Evolutionary conservation across 2,113 vertebrate genomes (phyloP).

Genomic region (Microcebus jonahi): DNA sequence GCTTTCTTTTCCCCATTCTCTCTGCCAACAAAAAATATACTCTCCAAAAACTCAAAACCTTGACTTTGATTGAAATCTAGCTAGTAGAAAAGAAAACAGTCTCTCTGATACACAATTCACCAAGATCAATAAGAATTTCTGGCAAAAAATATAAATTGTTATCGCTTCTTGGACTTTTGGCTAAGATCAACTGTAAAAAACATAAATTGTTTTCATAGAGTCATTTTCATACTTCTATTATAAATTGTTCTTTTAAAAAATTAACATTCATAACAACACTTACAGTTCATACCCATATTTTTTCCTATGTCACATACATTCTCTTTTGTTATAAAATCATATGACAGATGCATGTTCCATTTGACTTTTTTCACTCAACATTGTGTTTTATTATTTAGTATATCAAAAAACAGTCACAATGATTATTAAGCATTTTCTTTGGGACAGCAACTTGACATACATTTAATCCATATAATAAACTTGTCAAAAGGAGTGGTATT

Average conservation of each 20-base stretch:
- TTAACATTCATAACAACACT: background rate
- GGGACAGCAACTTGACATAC: background rate
- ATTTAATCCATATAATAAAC: background rate
- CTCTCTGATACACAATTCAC: slow-evolving; percentile 38
- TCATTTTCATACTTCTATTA: background rate
- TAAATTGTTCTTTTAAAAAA: background rate
- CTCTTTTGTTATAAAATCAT: slow-evolving; percentile 48
- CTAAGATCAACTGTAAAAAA: background rate
- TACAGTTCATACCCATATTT: background rate
- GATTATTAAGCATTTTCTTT: background rate
- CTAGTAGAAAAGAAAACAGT: background rate
- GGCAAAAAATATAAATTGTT: background rate
- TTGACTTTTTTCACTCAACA: background rate
- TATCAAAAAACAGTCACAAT: background rate
- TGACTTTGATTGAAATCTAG: slow-evolving; percentile 11
- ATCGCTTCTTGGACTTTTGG: no score
- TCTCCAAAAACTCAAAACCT: slow-evolving; percentile 3
- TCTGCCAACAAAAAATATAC: background rate
- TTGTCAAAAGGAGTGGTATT: background rate
- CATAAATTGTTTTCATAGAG: background rate
- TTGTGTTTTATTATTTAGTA: background rate
- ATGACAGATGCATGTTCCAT: background rate
- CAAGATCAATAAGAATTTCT: background rate
- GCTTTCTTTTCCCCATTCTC: background rate
- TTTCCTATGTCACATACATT: background rate